Evolutionary conservation across 2,888 invertebrate genomes (phyloP), one percentile per base, ranked within the genome.

Genomic region (Amphipoea oculea): DNA sequence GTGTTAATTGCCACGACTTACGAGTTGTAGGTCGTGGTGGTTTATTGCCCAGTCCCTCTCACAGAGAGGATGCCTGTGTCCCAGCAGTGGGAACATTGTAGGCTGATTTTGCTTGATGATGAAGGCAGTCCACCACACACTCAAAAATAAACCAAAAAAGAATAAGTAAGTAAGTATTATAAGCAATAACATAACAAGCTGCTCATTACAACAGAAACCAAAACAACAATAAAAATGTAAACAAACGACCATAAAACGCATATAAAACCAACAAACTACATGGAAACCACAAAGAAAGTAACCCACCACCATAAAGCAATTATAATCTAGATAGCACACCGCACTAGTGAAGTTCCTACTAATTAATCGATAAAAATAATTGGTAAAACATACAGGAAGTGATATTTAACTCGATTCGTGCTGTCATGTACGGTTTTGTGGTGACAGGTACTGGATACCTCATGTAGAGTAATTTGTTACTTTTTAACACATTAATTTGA

Each of bases 301-400:
- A 84, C 17, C 29, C 20, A 48, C 40, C 12, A 54, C 48, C 20
- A 40, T 57, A 57, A 17, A 40, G 5, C 5, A 79, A 78, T 81
- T 72, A 73, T 48, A 67, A 80, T 65, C 12, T n/a, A 81, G 66
- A 76, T 81, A 78, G 71, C 54, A 77, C 42, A 78, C 40, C 48
- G 63, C 83, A 75, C 66, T 78, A 79, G 74, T 69, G 54, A 68
- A 86, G 76, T 86, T 90, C 88, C 90, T 86, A 81, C 81, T 79
- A 83, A 88, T 88, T 88, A 88, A 82, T 82, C 76, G 85, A 81
- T 74, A 82, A 73, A 23, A 80, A 60, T 76, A 80, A 89, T 88
- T 67, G 78, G 42, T 77, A 23, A 65, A 81, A 73, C 48, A 76
- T 79, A 67, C 69, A 89, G 89, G 89, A 89, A 88, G 81, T 51